These are phyloP conservation scores for Macroglossus sobrinus DNA, from an alignment of 2,113 vertebrate genomes.

Conservation along the genomic window DNA sequence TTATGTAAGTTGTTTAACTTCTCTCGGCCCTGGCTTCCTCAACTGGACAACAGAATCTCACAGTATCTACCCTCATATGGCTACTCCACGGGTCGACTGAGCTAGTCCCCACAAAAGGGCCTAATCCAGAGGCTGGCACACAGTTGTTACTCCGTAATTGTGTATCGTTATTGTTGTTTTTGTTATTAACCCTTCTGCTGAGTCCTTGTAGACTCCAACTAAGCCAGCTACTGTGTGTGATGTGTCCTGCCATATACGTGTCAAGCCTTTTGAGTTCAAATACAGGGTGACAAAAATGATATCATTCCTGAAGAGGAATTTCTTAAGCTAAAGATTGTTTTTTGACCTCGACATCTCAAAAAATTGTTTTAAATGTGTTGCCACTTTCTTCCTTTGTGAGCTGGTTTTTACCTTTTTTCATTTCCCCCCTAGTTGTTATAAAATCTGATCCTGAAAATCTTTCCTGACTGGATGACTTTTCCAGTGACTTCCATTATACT, in stretches of 20 bases:
- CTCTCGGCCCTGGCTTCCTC: not conserved
- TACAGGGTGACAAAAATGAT: not conserved
- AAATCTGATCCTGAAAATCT: not conserved
- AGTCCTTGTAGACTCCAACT: not conserved
- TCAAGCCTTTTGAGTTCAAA: not conserved
- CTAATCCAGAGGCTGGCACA: fast-evolving
- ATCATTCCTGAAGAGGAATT: not conserved
- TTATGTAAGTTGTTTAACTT: not conserved
- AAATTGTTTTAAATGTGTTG: not conserved
- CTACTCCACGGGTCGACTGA: not conserved
- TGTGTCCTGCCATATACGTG: not conserved
- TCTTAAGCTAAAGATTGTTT: not conserved
- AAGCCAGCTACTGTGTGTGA: not conserved
- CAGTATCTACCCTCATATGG: fast-evolving
- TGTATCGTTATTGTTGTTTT: not conserved
- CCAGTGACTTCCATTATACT: not conserved
- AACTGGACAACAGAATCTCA: not conserved
- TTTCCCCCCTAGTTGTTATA: not conserved
- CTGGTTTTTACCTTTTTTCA: not conserved
- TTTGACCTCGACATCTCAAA: not conserved
- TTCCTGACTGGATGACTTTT: not conserved
- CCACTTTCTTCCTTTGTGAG: not conserved
- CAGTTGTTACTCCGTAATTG: fast-evolving
- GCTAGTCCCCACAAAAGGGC: not conserved
- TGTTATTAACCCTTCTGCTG: not conserved